Base-by-base conservation (phyloP, 2,888 invertebrate species). In the Drosophila sordidula region DNA sequence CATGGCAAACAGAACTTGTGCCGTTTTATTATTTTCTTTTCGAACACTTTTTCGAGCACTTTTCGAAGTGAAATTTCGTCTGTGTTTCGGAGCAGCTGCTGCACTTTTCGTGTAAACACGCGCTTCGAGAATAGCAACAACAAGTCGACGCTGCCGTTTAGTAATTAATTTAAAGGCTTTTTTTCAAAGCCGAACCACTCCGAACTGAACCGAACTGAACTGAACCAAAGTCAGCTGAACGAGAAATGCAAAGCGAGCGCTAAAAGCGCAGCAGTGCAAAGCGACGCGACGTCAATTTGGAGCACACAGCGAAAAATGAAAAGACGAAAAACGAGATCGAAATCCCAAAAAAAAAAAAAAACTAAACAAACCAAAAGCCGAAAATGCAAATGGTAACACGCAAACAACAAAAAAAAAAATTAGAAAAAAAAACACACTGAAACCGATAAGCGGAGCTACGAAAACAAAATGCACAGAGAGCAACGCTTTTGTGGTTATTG, bases 311-410 rank as follows among this genome's bases (percentile, higher is more conserved):
- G 62, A 70, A 80, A 72, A 68, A 41, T 45, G 66, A 65, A 64
- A 63, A 47, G 6, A n/a, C 29, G 34, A 49, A 25, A 14, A 26
- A 46, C 34, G 14, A 47, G 26, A 41, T 38, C 26, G 14, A 34
- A 25, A 65, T 29, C 34, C 57, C 44, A 55, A 55, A 67, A 65
- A 41, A 49, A 49, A 41, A 55, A 55, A 67, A 65, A 41, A 49
- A 49, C 56, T 39, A 57, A 34, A 54, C 12, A 34, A 34, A 14
- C 50, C 12, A 32, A 45, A 59, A 58, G 58, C 34, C 72, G 56
- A 51, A 78, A 78, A 80, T 80, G 80, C 84, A 71, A 67, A 78
- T 67, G 73, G 51, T 70, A 76, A 64, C 68, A 80, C 80, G 63
- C 58, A 50, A 51, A 62, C 41, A 49, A 51, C 46, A 54, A 11